Base-by-base conservation (phyloP, 2,888 invertebrate genomes). In the Lasioglossum marginatum region DNA sequence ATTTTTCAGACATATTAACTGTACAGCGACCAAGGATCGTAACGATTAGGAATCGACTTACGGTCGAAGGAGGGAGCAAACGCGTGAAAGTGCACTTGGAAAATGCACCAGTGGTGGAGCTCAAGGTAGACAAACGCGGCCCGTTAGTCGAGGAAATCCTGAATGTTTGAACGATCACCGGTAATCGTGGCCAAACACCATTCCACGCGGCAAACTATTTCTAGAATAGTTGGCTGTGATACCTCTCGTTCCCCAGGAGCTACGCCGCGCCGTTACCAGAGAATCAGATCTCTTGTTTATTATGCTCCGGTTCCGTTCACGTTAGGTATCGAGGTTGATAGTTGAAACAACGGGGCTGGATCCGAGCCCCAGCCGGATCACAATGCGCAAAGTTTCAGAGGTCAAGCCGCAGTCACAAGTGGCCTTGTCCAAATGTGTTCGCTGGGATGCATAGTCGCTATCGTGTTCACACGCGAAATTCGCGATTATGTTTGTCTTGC, bases 321-420 rank as follows among this genome's bases (percentile, higher is more conserved):
- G 60, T 60, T 31, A 31, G 43, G 45, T 66, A 83, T 79, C 43
- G 68, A n/a, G 74, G 48, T 73, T 73, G 57, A 85, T 77, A 81
- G 77, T 68, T 76, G 83, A 68, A 82, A 73, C 79, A 76, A 23
- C 57, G 57, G 76, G 70, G 60, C 68, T 79, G 73, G 60, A 79
- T 83, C 76, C 74, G 52, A 52, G 23, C 4, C 19, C 81, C 23
- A 43, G 31, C 48, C 40, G 60, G 66, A 77, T 85, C 82, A 77
- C 81, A 82, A 71, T 82, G 40, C 74, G 60, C 48, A 70, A 77
- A 85, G 78, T 85, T 83, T 45, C 60, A 79, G 73, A 34, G 79
- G 70, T 74, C 77, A 85, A 77, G 79, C 83, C 83, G 66, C 83
- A 83, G 77, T 76, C 63, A 74, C 84, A 77, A 84, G 77, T 81